Percentiles rank a stretch among this genome's conserved stretches.
These are phyloP conservation scores for Pyrochroa serraticornis DNA, from an alignment of 2,888 invertebrate species.

Conservation along the genomic window DNA sequence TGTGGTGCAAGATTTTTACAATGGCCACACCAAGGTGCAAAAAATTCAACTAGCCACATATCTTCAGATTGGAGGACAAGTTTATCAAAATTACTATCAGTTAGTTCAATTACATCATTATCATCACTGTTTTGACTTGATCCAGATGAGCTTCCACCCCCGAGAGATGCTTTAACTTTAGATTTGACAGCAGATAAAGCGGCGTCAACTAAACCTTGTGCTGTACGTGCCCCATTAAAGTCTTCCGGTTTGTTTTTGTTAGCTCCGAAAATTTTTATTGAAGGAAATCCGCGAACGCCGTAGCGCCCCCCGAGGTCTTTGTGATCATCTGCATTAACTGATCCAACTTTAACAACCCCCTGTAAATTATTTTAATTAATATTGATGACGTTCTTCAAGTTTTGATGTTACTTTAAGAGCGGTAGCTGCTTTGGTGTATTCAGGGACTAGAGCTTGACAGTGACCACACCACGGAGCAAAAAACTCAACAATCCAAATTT, in stretches of 20 bases:
- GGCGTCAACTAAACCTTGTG: constrained; percentile 84
- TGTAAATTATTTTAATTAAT: constrained; percentile 49
- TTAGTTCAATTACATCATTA: constrained; percentile 86
- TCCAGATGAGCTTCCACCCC: constrained; percentile 58
- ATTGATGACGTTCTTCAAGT: constrained; percentile 4
- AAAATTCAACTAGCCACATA: constrained; percentile 98
- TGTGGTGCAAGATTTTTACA: constrained; percentile 96
- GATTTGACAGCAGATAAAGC: constrained; percentile 78
- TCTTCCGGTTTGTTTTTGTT: constrained; percentile 84
- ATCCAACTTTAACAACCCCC: constrained; percentile 94
- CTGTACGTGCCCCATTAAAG: constrained; percentile 84
- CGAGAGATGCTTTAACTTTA: constrained; percentile 73
- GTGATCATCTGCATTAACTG: constrained; percentile 90
- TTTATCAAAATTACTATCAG: constrained; percentile 94
- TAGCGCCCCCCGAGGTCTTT: constrained; percentile 80
- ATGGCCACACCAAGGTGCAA: constrained; percentile 96
- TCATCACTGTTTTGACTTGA: constrained; percentile 51
- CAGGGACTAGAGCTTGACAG: constrained; percentile 87
- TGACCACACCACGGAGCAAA: constrained; percentile 97
- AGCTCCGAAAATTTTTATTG: constrained; percentile 90
- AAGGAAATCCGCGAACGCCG: constrained; percentile 91
- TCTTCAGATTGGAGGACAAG: constrained; percentile 91
- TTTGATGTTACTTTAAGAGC: constrained; percentile 82
- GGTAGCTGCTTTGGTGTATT: constrained; percentile 91
- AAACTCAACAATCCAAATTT: constrained; percentile 95